Evolutionary conservation across 35 echinoderm and acorn worm genomes (phyloP).

Genomic region (Heliocidaris erythrogramma): DNA sequence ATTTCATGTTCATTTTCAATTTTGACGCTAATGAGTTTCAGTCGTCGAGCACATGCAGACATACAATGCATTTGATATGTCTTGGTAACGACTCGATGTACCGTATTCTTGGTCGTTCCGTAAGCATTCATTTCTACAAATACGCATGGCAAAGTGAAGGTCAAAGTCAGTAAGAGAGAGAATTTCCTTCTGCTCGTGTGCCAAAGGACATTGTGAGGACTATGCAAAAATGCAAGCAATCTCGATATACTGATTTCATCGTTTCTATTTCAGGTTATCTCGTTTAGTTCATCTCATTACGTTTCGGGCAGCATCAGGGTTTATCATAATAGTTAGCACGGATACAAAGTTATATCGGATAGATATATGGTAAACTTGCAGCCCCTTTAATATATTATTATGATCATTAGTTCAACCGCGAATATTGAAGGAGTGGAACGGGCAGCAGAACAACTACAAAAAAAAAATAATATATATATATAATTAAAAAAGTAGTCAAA

Average conservation of each 20-base stretch:
- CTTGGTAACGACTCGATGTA: too few relatives aligned
- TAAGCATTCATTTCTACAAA: background rate
- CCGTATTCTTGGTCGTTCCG: too few relatives aligned
- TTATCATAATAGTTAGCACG: background rate
- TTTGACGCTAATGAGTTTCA: background rate
- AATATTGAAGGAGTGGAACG: background rate
- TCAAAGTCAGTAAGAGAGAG: background rate
- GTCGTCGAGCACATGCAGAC: background rate
- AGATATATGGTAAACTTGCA: background rate
- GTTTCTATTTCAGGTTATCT: too few relatives aligned
- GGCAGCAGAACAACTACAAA: background rate
- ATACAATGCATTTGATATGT: too few relatives aligned
- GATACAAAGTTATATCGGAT: slow-evolving; percentile 6
- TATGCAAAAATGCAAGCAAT: too few relatives aligned
- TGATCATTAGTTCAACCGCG: background rate
- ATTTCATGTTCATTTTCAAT: background rate
- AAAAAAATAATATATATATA: too few relatives aligned
- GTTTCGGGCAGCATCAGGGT: background rate
- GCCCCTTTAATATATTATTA: background rate
- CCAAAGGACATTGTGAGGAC: too few relatives aligned
- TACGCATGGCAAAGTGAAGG: background rate
- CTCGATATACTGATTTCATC: too few relatives aligned
- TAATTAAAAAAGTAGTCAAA: background rate
- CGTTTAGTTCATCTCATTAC: background rate
- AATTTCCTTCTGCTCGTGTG: too few relatives aligned